Evolutionary conservation across 2,888 invertebrate genomes (phyloP).

Genomic region (Pristionchus fissidentatus): DNA sequence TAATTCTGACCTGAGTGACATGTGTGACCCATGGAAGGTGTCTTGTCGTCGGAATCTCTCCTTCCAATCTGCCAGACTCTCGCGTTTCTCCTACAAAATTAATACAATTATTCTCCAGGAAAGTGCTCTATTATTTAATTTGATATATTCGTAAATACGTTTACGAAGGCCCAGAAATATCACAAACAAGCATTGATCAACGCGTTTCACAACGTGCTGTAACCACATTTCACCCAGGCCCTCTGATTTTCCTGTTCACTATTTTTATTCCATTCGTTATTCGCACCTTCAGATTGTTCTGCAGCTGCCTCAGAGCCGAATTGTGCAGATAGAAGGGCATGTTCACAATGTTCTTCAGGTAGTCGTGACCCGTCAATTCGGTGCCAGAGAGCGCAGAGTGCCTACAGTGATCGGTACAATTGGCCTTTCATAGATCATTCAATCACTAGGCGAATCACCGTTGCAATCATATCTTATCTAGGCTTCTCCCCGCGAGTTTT

Average conservation of each 20-base stretch:
- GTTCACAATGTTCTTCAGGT: slow-evolving; percentile 88
- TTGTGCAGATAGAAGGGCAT: slow-evolving; percentile 98
- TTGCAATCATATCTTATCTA: no score
- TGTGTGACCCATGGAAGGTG: slow-evolving; percentile 69
- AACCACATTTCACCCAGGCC: background rate
- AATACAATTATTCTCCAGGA: no score
- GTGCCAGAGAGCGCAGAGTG: slow-evolving; percentile 57
- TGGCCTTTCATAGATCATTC: background rate
- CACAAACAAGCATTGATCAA: background rate
- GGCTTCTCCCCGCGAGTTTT: background rate
- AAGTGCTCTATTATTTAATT: no score
- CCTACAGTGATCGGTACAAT: background rate
- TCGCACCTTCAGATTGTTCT: slow-evolving; percentile 59
- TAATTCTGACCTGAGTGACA: slow-evolving; percentile 57
- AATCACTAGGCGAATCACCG: background rate
- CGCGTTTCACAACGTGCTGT: background rate
- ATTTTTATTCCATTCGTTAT: slow-evolving; percentile 2
- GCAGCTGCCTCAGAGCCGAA: slow-evolving; percentile 85
- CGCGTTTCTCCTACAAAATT: slow-evolving; percentile 61
- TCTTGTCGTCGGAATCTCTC: slow-evolving; percentile 68
- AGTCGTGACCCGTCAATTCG: slow-evolving; percentile 74
- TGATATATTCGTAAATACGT: no score
- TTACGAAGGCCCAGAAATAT: no score
- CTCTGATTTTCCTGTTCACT: no score
- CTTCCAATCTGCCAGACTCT: slow-evolving; percentile 69